phyloP scores from a whole-genome alignment of 2,888 invertebrate species.

The Eilema griseolum region DNA sequence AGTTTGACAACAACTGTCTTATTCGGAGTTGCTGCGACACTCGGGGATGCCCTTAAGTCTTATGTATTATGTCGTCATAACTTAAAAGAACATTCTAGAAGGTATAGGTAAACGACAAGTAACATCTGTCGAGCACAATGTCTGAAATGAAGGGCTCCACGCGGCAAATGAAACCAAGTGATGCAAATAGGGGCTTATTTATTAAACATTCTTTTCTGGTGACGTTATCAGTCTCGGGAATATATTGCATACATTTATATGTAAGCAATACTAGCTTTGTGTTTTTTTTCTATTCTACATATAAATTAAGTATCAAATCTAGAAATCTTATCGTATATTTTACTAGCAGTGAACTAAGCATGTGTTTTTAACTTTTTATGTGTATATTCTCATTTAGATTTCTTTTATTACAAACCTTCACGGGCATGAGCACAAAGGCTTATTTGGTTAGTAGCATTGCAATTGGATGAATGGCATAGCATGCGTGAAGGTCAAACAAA shows the following conservation, averaged over 20 bases:
- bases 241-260: not conserved
- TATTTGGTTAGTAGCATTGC: slow-evolving; percentile 4
- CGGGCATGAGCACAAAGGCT: not conserved
- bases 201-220: slow-evolving; percentile 38
- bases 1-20: slow-evolving; percentile 43
- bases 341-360: not conserved
- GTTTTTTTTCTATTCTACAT: not conserved
- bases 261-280: not conserved
- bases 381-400: not conserved
- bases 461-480: not conserved
- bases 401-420: not conserved
- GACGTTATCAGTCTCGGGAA: not conserved
- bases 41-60: slow-evolving; percentile 46
- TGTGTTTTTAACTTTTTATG: not conserved
- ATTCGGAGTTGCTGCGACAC: slow-evolving; percentile 33
- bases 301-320: not conserved
- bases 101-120: slow-evolving; percentile 52
- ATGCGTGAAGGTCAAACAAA: not conserved
- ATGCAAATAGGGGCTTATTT: slow-evolving; percentile 34
- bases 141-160: slow-evolving; percentile 41
- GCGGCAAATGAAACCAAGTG: slow-evolving; percentile 33
- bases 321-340: not conserved
- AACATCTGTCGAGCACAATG: slow-evolving; percentile 59
- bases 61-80: slow-evolving; percentile 50
- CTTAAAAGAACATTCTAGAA: slow-evolving; percentile 45